phyloP scores from a whole-genome alignment of 2,888 invertebrate genomes.

The Latrodectus elegans region DNA sequence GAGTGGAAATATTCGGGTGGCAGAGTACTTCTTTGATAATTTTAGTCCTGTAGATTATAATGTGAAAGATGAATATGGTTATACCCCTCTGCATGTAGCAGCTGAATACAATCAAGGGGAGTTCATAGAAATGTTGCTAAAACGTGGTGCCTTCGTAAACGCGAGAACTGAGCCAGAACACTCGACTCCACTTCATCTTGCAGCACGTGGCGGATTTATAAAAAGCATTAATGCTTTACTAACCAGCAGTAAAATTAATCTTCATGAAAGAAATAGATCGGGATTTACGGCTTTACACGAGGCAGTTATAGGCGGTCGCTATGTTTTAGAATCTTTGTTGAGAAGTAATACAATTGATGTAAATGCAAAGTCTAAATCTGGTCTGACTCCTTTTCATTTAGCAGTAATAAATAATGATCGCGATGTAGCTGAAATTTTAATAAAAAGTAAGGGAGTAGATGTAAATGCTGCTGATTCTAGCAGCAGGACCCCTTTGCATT shows the following conservation, averaged over 20 bases:
- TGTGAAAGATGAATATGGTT: background rate
- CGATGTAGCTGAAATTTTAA: background rate
- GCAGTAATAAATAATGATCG: conserved; percentile 4
- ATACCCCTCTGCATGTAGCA: conserved; percentile 4
- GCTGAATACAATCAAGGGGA: background rate
- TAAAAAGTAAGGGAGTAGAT: background rate
- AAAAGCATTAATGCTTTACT: background rate
- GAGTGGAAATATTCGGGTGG: background rate
- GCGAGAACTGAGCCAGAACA: background rate
- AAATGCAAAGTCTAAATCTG: background rate
- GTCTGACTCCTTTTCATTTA: background rate
- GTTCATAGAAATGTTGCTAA: background rate
- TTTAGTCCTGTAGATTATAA: background rate
- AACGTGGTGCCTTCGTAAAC: background rate
- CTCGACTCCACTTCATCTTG: background rate
- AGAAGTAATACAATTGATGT: background rate
- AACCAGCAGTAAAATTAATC: background rate
- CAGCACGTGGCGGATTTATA: background rate
- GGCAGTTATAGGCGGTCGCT: background rate
- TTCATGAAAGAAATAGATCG: background rate
- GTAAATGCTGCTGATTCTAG: background rate
- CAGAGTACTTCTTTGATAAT: background rate
- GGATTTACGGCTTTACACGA: background rate
- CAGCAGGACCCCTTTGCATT: background rate
- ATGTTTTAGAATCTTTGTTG: background rate